Evolutionary conservation across 1,140 invertebrate genomes (phyloP).

Genomic region (Lepidurus apus): DNA sequence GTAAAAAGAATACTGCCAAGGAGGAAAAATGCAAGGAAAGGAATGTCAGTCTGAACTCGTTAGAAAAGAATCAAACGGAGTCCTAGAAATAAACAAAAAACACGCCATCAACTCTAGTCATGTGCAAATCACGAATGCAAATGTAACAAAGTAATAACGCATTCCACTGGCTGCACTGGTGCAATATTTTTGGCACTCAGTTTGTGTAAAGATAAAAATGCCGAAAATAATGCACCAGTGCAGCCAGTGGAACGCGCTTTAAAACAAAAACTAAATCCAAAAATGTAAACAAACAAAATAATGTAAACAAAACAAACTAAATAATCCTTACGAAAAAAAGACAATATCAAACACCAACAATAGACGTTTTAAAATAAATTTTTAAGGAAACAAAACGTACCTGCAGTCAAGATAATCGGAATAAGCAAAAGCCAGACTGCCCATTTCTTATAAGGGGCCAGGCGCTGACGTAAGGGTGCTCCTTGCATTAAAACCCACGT

Average conservation of each 20-base stretch:
- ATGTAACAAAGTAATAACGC: no score
- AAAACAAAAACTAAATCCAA: neutral
- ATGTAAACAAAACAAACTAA: no score
- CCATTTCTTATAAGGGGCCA: neutral
- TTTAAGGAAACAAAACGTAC: neutral
- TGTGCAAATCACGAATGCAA: no score
- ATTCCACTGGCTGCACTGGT: no score
- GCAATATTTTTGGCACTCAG: no score
- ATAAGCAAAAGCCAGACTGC: neutral
- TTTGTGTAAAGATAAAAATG: neutral
- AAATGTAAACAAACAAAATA: neutral
- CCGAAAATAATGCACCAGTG: neutral
- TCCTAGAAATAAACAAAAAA: conserved; percentile 14
- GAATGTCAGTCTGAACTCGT: neutral
- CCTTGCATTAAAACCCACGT: conserved; percentile 25
- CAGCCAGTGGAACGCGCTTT: neutral
- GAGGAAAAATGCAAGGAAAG: conserved; percentile 14
- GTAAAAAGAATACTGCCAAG: neutral
- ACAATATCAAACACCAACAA: no score
- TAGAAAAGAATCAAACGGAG: conserved; percentile 2
- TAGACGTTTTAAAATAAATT: no score
- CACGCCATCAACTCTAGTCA: neutral
- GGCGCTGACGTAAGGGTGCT: neutral
- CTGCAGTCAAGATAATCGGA: neutral
- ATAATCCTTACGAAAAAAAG: no score